Evolutionary conservation across 1,140 invertebrate genomes (phyloP).

Genomic region (Euura saliciscinereae): DNA sequence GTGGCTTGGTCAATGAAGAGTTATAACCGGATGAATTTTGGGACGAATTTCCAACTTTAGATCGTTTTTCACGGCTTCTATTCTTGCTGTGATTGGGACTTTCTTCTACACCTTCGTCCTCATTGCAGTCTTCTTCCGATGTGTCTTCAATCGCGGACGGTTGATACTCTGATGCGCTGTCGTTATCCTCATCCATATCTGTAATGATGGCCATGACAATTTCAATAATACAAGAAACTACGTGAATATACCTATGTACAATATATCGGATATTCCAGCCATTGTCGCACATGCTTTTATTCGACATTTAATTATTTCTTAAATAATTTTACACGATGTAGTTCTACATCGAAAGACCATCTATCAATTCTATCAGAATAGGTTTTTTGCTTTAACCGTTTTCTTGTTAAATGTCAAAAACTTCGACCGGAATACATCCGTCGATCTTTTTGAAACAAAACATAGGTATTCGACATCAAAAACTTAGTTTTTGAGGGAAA

Average conservation of each 20-base stretch:
- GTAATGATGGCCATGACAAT: neutral
- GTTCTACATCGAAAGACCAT: neutral
- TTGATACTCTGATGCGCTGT: slow-evolving; percentile 10
- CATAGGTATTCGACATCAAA: too few relatives aligned
- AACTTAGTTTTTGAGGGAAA: neutral
- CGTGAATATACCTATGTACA: neutral
- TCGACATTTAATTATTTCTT: neutral
- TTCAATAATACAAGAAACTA: neutral
- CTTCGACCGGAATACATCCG: neutral
- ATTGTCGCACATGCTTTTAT: neutral
- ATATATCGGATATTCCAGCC: neutral
- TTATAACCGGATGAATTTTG: slow-evolving; percentile 13
- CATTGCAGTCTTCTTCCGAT: slow-evolving; percentile 2
- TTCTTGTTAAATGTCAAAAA: neutral
- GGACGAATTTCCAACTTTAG: slow-evolving; percentile 11
- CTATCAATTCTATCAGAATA: neutral
- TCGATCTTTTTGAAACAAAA: too few relatives aligned
- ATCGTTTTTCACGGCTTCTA: neutral
- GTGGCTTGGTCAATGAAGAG: too few relatives aligned
- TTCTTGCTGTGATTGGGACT: neutral
- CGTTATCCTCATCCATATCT: neutral
- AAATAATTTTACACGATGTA: neutral
- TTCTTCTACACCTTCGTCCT: neutral
- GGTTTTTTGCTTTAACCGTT: neutral
- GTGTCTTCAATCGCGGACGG: neutral